phyloP scores from a whole-genome alignment of 2,797 vertebrate species.

The Hemitrygon akajei region DNA sequence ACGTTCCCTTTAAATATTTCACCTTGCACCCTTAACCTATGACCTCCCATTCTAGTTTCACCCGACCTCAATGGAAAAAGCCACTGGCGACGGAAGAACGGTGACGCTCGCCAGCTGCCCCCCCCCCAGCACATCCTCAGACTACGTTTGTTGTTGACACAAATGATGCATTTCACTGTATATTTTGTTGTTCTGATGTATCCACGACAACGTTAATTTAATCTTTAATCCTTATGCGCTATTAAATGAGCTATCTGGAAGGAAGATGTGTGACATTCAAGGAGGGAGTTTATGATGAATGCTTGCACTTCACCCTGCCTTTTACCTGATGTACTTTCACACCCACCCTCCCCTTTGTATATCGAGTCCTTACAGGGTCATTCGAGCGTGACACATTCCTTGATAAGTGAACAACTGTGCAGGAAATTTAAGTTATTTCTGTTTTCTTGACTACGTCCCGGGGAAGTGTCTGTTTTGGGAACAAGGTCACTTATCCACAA shows the following conservation, averaged over 20 bases:
- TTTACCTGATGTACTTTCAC: not conserved
- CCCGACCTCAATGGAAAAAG: no score
- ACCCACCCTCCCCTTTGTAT: not conserved
- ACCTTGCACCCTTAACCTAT: no score
- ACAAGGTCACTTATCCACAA: not conserved
- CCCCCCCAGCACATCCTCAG: no score
- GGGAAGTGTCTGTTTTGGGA: not conserved
- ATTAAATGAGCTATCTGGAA: not conserved
- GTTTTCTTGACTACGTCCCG: not conserved
- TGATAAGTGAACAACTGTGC: not conserved
- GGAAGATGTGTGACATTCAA: not conserved
- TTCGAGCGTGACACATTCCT: not conserved
- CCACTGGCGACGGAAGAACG: no score
- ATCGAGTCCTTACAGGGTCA: not conserved
- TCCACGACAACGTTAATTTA: no score
- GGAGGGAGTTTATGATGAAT: not conserved
- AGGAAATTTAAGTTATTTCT: not conserved
- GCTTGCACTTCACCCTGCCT: not conserved
- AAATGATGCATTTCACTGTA: no score
- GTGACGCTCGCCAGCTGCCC: no score
- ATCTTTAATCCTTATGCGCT: not conserved
- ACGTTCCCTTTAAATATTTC: no score
- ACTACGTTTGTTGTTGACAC: no score
- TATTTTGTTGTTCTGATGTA: no score
- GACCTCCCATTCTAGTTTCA: no score